Percentiles rank a stretch among this genome's conserved stretches.
These are phyloP conservation scores for Conistra vaccinii DNA, from an alignment of 2,888 invertebrate genomes.

Conservation along the genomic window DNA sequence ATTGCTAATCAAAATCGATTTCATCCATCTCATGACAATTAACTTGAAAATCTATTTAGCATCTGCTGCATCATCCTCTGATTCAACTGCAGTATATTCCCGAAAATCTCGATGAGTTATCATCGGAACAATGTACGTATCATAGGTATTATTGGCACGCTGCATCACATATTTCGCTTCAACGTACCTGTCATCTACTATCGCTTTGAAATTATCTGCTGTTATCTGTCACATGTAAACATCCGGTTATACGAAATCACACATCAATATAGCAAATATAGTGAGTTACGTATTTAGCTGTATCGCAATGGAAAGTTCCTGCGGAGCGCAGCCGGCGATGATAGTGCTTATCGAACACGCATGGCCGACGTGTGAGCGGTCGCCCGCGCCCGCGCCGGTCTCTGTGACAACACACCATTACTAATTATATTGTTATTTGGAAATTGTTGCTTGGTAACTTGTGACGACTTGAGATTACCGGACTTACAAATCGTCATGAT, in stretches of 20 bases:
- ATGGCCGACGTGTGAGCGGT: slow-evolving; percentile 67
- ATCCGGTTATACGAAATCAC: slow-evolving; percentile 74
- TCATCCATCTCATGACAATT: neutral
- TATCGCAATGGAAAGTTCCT: slow-evolving; percentile 81
- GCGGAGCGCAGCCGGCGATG: slow-evolving; percentile 70
- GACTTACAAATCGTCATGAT: slow-evolving; percentile 17
- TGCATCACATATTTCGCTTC: slow-evolving; percentile 25
- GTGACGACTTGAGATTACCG: slow-evolving; percentile 21
- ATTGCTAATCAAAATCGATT: neutral
- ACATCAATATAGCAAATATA: slow-evolving; percentile 67
- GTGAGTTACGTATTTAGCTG: slow-evolving; percentile 65
- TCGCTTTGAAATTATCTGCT: slow-evolving; percentile 54
- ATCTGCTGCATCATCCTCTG: slow-evolving; percentile 12
- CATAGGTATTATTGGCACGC: slow-evolving; percentile 23
- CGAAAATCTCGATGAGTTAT: slow-evolving; percentile 15
- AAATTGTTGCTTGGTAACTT: slow-evolving; percentile 48
- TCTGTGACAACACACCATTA: slow-evolving; percentile 68
- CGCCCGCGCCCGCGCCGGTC: slow-evolving; percentile 41
- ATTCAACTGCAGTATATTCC: slow-evolving; percentile 26
- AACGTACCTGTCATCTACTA: slow-evolving; percentile 39
- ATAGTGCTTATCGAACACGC: slow-evolving; percentile 79
- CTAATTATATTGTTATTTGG: slow-evolving; percentile 61
- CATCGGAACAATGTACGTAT: slow-evolving; percentile 8
- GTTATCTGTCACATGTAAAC: slow-evolving; percentile 71
- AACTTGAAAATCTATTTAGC: slow-evolving; percentile 5